phyloP scores from a whole-genome alignment of 2,888 invertebrate species.

The Drosophila paucipuncta region DNA sequence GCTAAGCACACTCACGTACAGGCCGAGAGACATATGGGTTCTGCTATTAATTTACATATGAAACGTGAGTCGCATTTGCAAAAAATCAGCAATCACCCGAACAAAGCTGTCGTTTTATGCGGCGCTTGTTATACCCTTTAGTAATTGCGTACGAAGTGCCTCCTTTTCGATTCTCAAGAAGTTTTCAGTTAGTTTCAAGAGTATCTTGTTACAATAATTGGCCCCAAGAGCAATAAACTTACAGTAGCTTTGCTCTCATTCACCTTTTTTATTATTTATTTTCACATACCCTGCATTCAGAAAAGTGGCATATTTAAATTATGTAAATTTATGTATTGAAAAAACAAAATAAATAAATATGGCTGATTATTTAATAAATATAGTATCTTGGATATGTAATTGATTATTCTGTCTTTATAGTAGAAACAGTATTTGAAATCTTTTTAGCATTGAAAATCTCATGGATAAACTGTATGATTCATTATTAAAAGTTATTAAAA shows the following conservation, averaged over 20 bases:
- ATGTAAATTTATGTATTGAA: background rate
- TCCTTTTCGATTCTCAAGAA: background rate
- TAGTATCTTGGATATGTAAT: background rate
- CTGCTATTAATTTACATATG: conserved; percentile 61
- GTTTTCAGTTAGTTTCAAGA: background rate
- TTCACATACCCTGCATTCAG: background rate
- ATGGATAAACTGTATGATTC: no score
- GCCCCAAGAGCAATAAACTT: background rate
- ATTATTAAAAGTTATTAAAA: no score
- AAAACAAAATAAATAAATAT: background rate
- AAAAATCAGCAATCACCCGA: conserved; percentile 25
- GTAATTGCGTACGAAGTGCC: background rate
- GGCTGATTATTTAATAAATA: background rate
- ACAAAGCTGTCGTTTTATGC: conserved; percentile 6
- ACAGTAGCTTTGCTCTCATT: background rate
- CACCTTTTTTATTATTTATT: background rate
- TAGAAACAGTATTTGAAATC: background rate
- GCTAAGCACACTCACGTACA: background rate
- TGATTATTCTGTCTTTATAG: background rate
- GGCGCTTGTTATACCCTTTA: conserved; percentile 27
- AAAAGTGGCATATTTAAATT: background rate
- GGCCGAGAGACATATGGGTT: conserved; percentile 10
- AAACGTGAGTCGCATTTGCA: conserved; percentile 64
- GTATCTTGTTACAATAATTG: conserved; percentile 16
- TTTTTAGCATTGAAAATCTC: no score